Evolutionary conservation across 1,140 invertebrate species (phyloP).

Genomic region (Apis laboriosa): DNA sequence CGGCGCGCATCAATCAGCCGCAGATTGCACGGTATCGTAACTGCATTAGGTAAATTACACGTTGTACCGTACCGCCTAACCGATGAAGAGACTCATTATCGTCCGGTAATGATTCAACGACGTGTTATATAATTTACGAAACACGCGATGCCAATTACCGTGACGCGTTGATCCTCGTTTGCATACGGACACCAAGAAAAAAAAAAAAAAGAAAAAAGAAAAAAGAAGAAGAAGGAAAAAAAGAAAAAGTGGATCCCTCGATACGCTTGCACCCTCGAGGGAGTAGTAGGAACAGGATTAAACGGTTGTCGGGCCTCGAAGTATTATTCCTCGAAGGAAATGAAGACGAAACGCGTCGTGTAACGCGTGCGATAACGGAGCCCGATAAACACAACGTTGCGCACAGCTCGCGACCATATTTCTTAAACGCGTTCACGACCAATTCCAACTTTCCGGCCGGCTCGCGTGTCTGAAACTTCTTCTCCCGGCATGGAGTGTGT

Average conservation of each 20-base stretch:
- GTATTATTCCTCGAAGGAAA: no score
- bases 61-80: conserved; percentile 30
- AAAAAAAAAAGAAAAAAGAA: no score
- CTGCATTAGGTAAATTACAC: conserved; percentile 48
- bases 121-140: conserved; percentile 45
- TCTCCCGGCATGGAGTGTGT: background rate
- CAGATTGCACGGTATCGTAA: conserved; percentile 34
- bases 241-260: no score
- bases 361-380: background rate
- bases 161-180: conserved; percentile 2
- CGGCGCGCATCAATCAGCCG: conserved; percentile 25
- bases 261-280: no score
- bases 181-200: no score
- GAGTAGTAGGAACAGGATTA: no score
- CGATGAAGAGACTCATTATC: conserved; percentile 47
- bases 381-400: conserved; percentile 6
- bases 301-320: no score
- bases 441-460: conserved; percentile 35
- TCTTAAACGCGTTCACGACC: conserved; percentile 31
- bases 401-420: conserved; percentile 1
- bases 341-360: background rate
- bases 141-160: conserved; percentile 35
- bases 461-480: conserved; percentile 23
- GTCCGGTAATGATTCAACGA: conserved; percentile 41
- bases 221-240: no score